Evolutionary conservation across 2,113 vertebrate species (phyloP).

Genomic region (Danio rerio): DNA sequence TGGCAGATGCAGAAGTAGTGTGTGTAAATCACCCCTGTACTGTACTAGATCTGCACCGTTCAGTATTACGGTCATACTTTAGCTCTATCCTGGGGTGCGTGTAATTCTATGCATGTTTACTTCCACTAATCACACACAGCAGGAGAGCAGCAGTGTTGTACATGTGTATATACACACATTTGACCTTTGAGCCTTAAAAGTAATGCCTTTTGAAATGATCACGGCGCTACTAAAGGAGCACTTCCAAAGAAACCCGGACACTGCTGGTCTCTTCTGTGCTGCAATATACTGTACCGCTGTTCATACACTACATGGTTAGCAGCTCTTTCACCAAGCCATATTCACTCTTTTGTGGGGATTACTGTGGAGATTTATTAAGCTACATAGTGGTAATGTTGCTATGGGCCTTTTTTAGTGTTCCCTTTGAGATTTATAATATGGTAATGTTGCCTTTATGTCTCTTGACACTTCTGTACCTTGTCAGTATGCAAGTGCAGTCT

Average conservation of each 20-base stretch:
- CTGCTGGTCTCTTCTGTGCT: conserved; percentile 68
- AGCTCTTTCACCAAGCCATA: conserved; percentile 64
- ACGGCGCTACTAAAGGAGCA: background rate
- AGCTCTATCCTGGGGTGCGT: conserved; percentile 38
- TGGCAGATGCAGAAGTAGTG: conserved; percentile 21
- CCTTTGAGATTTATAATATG: conserved; percentile 55
- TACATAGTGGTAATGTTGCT: conserved; percentile 38
- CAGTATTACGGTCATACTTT: conserved; percentile 49
- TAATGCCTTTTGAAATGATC: conserved; percentile 11
- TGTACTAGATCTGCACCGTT: conserved; percentile 33
- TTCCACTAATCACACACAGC: conserved; percentile 49
- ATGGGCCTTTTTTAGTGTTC: conserved; percentile 43
- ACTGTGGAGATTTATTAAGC: conserved; percentile 45
- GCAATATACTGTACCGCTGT: conserved; percentile 29
- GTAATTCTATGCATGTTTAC: conserved; percentile 66
- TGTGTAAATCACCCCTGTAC: conserved; percentile 43
- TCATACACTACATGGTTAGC: conserved; percentile 29
- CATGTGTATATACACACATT: conserved; percentile 12
- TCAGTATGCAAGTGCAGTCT: conserved; percentile 81
- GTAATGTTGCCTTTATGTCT: conserved; percentile 39
- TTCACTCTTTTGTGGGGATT: conserved; percentile 40
- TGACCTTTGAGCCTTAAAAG: conserved; percentile 42
- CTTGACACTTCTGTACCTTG: conserved; percentile 46
- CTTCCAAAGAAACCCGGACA: conserved; percentile 56
- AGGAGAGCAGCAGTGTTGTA: conserved; percentile 55